phyloP scores from a whole-genome alignment of 2,113 vertebrate species.

The Neolamprologus hecqui region DNA sequence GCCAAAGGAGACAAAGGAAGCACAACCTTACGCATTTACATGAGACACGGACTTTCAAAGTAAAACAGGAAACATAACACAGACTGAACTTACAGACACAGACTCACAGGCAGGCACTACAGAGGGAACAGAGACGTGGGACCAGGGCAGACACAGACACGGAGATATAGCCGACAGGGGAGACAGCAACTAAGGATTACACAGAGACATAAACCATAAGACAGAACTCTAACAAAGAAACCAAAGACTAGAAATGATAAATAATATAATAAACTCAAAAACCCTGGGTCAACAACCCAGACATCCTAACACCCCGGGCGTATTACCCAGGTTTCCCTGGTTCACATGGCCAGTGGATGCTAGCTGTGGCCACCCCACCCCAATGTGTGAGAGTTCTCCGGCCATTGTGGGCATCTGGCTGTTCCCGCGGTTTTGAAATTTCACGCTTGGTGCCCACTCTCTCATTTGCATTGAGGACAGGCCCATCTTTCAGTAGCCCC shows the following conservation, averaged over 20 bases:
- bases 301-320: not conserved
- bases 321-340: not conserved
- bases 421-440: not conserved
- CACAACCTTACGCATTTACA: fast-evolving
- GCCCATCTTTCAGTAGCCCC: not conserved
- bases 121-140: not conserved
- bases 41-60: not conserved
- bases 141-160: not conserved
- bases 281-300: fast-evolving
- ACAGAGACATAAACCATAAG: not conserved
- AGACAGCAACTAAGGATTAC: not conserved
- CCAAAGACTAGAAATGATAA: not conserved
- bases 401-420: not conserved
- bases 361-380: not conserved
- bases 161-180: not conserved
- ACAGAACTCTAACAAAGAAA: not conserved
- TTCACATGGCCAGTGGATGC: not conserved
- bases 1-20: not conserved
- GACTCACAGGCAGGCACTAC: not conserved
- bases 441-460: not conserved
- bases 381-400: not conserved
- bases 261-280: not conserved
- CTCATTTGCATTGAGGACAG: not conserved
- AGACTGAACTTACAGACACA: not conserved
- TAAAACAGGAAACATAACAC: not conserved